A percentile compares a stretch with the other conserved stretches of the same genome.
These are phyloP conservation scores for Gymnopithys bicolor DNA, from an alignment of 2,797 vertebrate genomes.

Conservation along the genomic window DNA sequence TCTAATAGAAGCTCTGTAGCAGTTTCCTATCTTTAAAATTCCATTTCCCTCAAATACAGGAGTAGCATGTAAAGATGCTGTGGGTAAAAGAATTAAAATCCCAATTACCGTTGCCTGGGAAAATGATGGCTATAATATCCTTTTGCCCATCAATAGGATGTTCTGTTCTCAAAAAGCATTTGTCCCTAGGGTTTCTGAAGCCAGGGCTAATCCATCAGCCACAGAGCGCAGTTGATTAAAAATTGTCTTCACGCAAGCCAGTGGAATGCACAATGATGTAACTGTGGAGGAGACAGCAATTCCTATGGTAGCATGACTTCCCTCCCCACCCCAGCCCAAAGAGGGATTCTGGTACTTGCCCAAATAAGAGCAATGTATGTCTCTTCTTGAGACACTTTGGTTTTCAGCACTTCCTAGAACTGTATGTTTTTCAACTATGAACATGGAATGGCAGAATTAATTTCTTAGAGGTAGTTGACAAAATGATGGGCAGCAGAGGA, in stretches of 20 bases:
- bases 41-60: not conserved
- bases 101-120: constrained; percentile 24
- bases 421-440: not conserved
- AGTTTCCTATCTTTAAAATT: not conserved
- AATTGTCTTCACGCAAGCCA: not conserved
- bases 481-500: not conserved
- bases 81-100: constrained; percentile 34
- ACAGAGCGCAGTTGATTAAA: not conserved
- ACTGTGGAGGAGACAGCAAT: not conserved
- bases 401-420: not conserved
- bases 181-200: constrained; percentile 40
- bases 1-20: not conserved
- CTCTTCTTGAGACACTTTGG: not conserved
- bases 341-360: not conserved
- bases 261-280: not conserved
- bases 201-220: constrained; percentile 25
- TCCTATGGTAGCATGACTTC: not conserved
- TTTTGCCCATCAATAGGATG: constrained; percentile 27
- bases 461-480: not conserved
- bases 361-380: not conserved
- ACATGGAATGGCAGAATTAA: not conserved
- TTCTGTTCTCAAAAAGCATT: constrained; percentile 42
- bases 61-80: not conserved
- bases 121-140: constrained; percentile 28
- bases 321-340: not conserved